Evolutionary conservation across 2,888 invertebrate species (phyloP), one percentile per base, ranked within the genome.

Genomic region (Mythimna loreyi): DNA sequence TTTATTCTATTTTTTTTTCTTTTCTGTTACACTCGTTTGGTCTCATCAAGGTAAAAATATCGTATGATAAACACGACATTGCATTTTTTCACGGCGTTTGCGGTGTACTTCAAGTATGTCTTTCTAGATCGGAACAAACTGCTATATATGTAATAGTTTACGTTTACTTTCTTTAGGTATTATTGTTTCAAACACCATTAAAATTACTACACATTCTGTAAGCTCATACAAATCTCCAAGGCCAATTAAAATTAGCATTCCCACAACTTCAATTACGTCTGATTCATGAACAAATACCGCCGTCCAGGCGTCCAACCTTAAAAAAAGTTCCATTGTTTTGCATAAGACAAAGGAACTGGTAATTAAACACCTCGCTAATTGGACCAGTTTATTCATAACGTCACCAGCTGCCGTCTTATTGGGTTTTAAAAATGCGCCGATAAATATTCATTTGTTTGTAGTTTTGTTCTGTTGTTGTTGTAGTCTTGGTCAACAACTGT

Each of bases 281-380:
- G 71, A 80, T 67, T 80, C 68, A 76, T 55, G 49, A 77, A 36
- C 56, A 50, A 67, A 75, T 53, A 69, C 49, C 8, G 33, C 30
- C n/a, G 13, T 65, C 40, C 55, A 55, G n/a, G 40, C 59, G 64
- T 65, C 72, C 56, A 58, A 56, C 69, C 21, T 68, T 62, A 79
- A 75, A 84, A 82, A 76, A 74, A 61, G 30, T 63, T 33, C 65
- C 55, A 72, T 78, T 81, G 81, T 85, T 82, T 84, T 74, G 70
- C 60, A 59, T 67, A 75, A 85, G 79, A 85, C 82, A 85, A 85
- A 83, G 80, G 59, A 72, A 64, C 59, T 75, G 58, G 74, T 69
- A 85, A 85, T 85, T 85, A 86, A 80, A 80, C 70, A 79, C 61
- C 79, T 68, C 73, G 63, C 81, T 86, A 84, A 85, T 86, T 86